phyloP scores from a whole-genome alignment of 1,140 invertebrate species.

The Mylabris phalerata region DNA sequence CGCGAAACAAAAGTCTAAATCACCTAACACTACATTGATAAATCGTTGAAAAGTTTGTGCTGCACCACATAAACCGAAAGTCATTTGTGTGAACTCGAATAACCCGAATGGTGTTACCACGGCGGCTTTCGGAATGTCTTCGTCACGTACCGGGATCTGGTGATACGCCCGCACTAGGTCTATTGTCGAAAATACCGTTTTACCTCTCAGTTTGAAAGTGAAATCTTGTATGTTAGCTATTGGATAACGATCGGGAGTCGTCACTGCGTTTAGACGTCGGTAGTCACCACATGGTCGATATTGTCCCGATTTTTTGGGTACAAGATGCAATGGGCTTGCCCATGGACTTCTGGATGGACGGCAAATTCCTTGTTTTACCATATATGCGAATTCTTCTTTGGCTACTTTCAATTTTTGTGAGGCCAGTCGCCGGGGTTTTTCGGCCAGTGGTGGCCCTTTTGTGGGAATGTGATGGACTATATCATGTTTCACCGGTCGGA shows the following conservation, averaged over 20 bases:
- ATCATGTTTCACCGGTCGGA: too few relatives aligned
- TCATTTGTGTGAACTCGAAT: constrained; percentile 40
- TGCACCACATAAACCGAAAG: constrained; percentile 40
- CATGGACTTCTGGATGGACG: constrained; percentile 38
- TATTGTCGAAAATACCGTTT: constrained; percentile 42
- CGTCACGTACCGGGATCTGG: constrained; percentile 37
- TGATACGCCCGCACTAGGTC: constrained; percentile 47
- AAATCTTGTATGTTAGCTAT: constrained; percentile 35
- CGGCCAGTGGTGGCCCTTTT: constrained; percentile 23
- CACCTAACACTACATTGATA: constrained; percentile 9
- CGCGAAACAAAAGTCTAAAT: constrained; percentile 18
- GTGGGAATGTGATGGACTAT: too few relatives aligned
- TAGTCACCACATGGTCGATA: constrained; percentile 45
- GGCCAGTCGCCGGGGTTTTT: constrained; percentile 32
- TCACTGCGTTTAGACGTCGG: constrained; percentile 41
- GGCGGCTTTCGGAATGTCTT: constrained; percentile 39
- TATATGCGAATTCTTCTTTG: constrained; percentile 29
- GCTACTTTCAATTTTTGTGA: constrained; percentile 31
- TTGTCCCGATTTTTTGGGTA: constrained; percentile 37
- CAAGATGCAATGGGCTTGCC: constrained; percentile 40
- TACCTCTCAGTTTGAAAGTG: constrained; percentile 32
- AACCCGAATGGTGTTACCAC: constrained; percentile 39
- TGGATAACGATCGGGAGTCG: constrained; percentile 40
- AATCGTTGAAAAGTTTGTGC: constrained; percentile 32
- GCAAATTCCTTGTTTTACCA: constrained; percentile 26